Percentiles rank a stretch among this genome's conserved stretches.
These are phyloP conservation scores for Halcyon smyrnensis DNA, from an alignment of 2,797 vertebrate genomes.

Conservation along the genomic window DNA sequence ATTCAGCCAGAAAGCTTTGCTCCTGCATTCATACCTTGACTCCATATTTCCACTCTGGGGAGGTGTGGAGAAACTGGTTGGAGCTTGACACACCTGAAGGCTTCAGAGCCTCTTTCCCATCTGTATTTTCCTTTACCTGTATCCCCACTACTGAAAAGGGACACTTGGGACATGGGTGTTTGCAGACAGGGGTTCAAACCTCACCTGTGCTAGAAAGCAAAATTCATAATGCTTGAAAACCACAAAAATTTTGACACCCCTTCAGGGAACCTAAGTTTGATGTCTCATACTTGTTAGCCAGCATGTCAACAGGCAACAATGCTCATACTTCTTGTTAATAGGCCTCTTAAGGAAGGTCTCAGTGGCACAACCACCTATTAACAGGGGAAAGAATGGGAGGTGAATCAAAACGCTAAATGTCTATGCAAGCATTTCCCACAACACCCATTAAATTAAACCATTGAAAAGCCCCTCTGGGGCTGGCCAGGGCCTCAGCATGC, in stretches of 20 bases:
- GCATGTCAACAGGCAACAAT: not conserved
- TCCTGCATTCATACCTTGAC: not conserved
- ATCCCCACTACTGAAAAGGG: not conserved
- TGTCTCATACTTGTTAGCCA: not conserved
- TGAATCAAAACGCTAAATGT: not conserved
- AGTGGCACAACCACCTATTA: constrained; percentile 26
- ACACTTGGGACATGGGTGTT: not conserved
- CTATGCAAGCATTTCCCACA: constrained; percentile 6
- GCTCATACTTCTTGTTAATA: not conserved
- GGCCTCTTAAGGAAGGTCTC: not conserved
- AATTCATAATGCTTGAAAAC: not conserved
- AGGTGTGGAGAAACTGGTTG: not conserved
- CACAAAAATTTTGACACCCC: not conserved
- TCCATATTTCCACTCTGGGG: not conserved
- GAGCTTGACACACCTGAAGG: not conserved
- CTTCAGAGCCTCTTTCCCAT: not conserved
- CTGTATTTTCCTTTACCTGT: not conserved
- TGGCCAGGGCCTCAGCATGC: not conserved
- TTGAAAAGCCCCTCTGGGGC: not conserved
- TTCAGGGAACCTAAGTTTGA: not conserved
- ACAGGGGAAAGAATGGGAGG: constrained; percentile 28
- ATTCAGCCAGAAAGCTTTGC: not conserved
- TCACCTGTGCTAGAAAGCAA: not conserved
- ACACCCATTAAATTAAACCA: constrained; percentile 6
- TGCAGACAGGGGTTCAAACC: not conserved